Evolutionary conservation across 2,113 vertebrate genomes (phyloP), one percentile per base, ranked within the genome.

Genomic region (Toxotes chatareus): DNA sequence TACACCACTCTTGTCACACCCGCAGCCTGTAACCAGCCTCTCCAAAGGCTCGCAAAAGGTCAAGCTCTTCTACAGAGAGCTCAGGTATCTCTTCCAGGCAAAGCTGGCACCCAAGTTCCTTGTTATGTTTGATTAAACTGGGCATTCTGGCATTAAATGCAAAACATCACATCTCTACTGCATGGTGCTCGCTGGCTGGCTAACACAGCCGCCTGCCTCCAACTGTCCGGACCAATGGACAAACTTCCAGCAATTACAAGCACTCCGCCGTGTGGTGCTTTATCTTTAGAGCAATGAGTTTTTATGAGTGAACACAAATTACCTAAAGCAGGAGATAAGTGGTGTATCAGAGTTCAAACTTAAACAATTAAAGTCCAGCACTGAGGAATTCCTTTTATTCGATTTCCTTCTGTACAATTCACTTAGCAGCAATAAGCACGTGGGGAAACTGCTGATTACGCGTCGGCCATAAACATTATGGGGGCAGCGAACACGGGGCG

Each of bases 1-100:
- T 97, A 97, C 95, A 92, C 92, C 93, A 88, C 93, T 94, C 94
- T 93, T 90, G 88, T 91, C 93, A 95, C 94, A 93, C 91, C 93
- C 90, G 93, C 93, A 94, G 96, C 91, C 92, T 85, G 94, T 95
- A 95, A 95, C 94, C 94, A 95, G 94, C 94, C 95, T 76, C 85
- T 88, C 76, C 71, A 66, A 65, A 71, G 80, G 94, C 94, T 94
- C 0, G 56, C 55, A 91, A 95, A 96, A 96, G 96, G 95, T 96
- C 95, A 96, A 94, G 92, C 94, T 95, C 95, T 95, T 82, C 56
- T 73, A 53, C 53, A 8, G 61, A 78, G 76, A 67, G 55, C 76
- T 73, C 82, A 64, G 82, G 88, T 83, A 79, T 80, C 76, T 79
- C 74, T 80, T 56, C 55, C 57, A 68, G 73, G 79, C 73, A 80